Conservation (phyloP, 2,888 invertebrate genomes). For the Sthenelais limicola region DNA sequence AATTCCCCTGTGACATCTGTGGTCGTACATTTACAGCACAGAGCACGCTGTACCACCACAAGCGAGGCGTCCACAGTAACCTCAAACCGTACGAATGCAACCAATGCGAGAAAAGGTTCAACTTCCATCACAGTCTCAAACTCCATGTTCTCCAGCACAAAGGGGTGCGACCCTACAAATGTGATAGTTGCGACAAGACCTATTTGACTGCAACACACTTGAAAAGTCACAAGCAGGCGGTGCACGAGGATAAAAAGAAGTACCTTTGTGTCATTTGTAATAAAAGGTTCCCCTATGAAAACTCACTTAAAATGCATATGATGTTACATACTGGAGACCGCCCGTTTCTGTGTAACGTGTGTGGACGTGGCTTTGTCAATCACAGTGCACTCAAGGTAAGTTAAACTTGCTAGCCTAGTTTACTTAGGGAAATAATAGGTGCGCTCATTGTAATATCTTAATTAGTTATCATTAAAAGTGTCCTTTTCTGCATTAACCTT, state of each 20-base stretch:
- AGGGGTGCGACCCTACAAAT: constrained; percentile 62
- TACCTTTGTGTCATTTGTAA: constrained; percentile 60
- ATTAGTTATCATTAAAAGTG: no score
- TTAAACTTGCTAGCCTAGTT: no score
- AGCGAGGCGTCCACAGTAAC: constrained; percentile 59
- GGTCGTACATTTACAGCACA: constrained; percentile 60
- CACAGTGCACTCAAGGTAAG: constrained; percentile 44
- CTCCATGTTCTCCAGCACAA: constrained; percentile 63
- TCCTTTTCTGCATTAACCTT: no score
- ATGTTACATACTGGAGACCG: constrained; percentile 60
- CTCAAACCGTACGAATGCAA: constrained; percentile 60
- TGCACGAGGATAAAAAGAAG: constrained; percentile 57
- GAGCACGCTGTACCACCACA: constrained; percentile 63
- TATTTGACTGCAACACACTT: constrained; percentile 66
- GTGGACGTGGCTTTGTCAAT: constrained; percentile 63
- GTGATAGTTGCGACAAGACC: constrained; percentile 61
- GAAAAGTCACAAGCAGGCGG: constrained; percentile 62
- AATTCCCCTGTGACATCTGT: constrained; percentile 59
- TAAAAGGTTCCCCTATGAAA: constrained; percentile 64
- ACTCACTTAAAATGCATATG: constrained; percentile 62
- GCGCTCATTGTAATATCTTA: no score
- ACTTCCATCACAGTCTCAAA: constrained; percentile 64
- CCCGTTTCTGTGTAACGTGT: constrained; percentile 59
- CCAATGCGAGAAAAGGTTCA: constrained; percentile 61
- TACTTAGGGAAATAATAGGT: no score